Evolutionary conservation across 1,140 invertebrate genomes (phyloP).

Genomic region (Cydia strobilella): DNA sequence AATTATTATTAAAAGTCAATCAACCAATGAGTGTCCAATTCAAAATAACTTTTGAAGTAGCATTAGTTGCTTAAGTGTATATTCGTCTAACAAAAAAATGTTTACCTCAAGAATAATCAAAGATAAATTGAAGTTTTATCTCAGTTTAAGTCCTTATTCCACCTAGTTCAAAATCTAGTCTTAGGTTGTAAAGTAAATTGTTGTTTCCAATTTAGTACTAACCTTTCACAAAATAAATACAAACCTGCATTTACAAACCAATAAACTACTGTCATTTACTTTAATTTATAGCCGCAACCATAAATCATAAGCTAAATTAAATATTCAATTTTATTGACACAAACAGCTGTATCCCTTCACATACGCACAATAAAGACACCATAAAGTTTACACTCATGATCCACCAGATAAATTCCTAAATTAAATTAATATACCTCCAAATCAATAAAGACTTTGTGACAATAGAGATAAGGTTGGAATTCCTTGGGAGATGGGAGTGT

Average conservation of each 20-base stretch:
- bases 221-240: neutral
- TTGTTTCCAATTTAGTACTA: neutral
- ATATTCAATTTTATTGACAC: slow-evolving; percentile 14
- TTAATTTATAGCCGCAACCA: neutral
- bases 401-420: slow-evolving; percentile 73
- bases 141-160: neutral
- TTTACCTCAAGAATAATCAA: neutral
- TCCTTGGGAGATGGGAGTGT: slow-evolving; percentile 31
- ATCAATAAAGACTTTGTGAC: slow-evolving; percentile 41
- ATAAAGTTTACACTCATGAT: slow-evolving; percentile 72
- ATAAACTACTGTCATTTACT: neutral
- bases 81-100: no score
- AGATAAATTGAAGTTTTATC: neutral
- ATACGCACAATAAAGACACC: slow-evolving; percentile 36
- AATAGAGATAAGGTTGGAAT: slow-evolving; percentile 29
- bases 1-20: no score
- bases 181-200: neutral
- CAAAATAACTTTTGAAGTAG: no score
- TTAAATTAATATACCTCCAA: slow-evolving; percentile 54
- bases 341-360: slow-evolving; percentile 20
- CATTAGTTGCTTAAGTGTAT: no score
- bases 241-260: neutral
- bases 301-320: slow-evolving; percentile 25
- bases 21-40: no score
- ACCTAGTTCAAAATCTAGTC: neutral